Percentiles rank a stretch among this genome's conserved stretches.
phyloP scores from a whole-genome alignment of 2,797 vertebrate species.

The Sphenopsis melanotis region DNA sequence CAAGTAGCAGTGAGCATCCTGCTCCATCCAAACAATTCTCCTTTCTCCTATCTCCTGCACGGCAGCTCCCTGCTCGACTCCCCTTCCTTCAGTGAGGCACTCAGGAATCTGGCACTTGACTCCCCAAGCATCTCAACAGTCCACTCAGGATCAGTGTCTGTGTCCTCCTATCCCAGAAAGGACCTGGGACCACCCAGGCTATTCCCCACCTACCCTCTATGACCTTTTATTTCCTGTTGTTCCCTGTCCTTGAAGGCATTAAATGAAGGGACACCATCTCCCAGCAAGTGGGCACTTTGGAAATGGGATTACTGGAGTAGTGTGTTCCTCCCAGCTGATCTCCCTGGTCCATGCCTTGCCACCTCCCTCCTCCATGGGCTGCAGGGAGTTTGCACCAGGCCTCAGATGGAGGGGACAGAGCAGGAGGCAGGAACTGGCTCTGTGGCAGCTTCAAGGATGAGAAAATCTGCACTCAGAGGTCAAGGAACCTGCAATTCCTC shows the following conservation, averaged over 20 bases:
- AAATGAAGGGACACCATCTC: not conserved
- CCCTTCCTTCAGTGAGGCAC: not conserved
- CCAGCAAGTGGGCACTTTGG: not conserved
- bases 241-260: not conserved
- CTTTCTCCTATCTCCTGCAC: not conserved
- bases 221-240: not conserved
- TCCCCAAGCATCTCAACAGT: fast-evolving
- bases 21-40: not conserved
- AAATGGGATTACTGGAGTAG: not conserved
- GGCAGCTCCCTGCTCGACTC: not conserved
- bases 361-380: not conserved
- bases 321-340: fast-evolving
- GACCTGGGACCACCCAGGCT: not conserved
- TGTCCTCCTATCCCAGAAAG: not conserved
- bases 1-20: not conserved
- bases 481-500: not conserved
- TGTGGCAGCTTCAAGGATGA: not conserved
- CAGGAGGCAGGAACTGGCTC: not conserved
- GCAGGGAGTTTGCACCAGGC: not conserved
- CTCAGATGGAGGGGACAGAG: not conserved
- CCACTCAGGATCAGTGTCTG: not conserved
- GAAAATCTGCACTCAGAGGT: not conserved
- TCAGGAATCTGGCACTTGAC: not conserved
- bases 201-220: not conserved
- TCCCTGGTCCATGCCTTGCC: not conserved